Evolutionary conservation across 2,888 invertebrate species (phyloP).

Genomic region (Caenorhabditis imperialis): DNA sequence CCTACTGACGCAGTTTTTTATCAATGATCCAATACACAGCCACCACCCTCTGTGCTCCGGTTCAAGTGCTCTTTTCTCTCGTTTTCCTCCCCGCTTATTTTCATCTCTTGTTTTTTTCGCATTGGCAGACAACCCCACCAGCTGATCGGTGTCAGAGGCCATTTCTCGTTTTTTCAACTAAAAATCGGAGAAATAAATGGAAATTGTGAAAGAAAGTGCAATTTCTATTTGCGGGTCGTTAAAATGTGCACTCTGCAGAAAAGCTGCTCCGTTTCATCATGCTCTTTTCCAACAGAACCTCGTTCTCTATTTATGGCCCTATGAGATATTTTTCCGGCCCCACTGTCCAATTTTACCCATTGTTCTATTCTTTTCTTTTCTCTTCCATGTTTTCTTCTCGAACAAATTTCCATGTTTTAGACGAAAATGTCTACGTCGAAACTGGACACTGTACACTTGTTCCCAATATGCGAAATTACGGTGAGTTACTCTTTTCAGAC

Average conservation of each 20-base stretch:
- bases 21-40: slow-evolving; percentile 8
- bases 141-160: too few species aligned
- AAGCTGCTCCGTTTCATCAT: too few species aligned
- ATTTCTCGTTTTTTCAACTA: too few species aligned
- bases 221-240: neutral
- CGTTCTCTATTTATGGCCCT: slow-evolving; percentile 21
- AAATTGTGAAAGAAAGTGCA: neutral
- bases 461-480: slow-evolving; percentile 48
- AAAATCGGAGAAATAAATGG: too few species aligned
- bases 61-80: slow-evolving; percentile 3
- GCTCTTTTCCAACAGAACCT: too few species aligned
- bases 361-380: neutral
- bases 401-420: neutral
- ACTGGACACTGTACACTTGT: slow-evolving; percentile 18
- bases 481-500: slow-evolving; percentile 22
- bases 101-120: too few species aligned
- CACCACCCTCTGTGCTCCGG: neutral
- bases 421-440: slow-evolving; percentile 23
- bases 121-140: too few species aligned
- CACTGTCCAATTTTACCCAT: neutral
- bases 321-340: neutral
- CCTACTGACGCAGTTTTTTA: slow-evolving; percentile 10
- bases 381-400: slow-evolving; percentile 8
- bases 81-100: neutral
- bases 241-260: slow-evolving; percentile 1